Conservation (phyloP, 1,140 invertebrate genomes). For the Monomorium pharaonis region DNA sequence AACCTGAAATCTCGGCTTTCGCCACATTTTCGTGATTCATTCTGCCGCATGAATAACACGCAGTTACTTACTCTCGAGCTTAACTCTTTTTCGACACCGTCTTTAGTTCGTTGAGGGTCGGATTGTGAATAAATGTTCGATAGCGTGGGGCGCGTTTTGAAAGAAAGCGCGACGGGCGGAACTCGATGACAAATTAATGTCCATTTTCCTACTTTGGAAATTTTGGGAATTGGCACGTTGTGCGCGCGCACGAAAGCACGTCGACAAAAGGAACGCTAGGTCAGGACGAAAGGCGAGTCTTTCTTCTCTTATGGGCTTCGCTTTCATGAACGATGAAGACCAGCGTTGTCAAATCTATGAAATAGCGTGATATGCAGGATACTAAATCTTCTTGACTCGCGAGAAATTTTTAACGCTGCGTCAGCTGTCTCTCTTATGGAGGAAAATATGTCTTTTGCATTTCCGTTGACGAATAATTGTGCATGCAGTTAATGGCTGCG, state of each 20-base stretch:
- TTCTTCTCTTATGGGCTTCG: neutral
- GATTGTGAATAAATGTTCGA: conserved; percentile 25
- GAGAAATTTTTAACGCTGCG: conserved; percentile 30
- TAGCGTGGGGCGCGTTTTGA: neutral
- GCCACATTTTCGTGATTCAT: neutral
- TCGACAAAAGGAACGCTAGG: conserved; percentile 25
- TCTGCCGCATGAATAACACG: neutral
- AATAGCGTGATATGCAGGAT: conserved; percentile 1
- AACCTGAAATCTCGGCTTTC: neutral
- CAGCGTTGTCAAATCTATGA: neutral
- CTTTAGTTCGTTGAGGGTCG: neutral
- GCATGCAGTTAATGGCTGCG: neutral
- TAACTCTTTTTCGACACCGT: neutral
- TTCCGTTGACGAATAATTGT: conserved; percentile 4
- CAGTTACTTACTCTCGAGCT: neutral
- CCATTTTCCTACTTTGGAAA: neutral
- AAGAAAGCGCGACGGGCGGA: neutral
- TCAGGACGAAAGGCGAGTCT: neutral
- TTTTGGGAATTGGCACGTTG: conserved; percentile 11
- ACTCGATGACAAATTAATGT: conserved; percentile 48
- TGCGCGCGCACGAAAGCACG: neutral
- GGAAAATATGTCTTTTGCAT: neutral
- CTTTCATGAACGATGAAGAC: neutral
- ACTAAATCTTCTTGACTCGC: neutral
- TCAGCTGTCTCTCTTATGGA: neutral